Conservation (phyloP, 2,888 invertebrate genomes). For the Anthophora plumipes region DNA sequence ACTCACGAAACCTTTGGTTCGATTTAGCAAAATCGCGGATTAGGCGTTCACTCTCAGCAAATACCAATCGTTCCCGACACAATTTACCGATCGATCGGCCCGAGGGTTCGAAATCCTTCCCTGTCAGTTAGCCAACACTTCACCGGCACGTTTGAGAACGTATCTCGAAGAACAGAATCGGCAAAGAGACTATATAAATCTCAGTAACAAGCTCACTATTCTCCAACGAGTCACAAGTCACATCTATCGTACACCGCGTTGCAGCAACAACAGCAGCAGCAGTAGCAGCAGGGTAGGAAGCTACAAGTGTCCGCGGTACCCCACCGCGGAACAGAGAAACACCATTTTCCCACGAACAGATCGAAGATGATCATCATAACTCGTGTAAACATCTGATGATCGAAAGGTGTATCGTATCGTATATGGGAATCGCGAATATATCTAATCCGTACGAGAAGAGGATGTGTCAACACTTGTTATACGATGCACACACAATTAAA, state of each 20-base stretch:
- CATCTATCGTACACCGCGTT: constrained; percentile 11
- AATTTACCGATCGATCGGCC: neutral
- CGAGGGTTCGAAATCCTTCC: too few species aligned
- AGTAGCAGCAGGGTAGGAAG: constrained; percentile 36
- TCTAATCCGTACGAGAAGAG: neutral
- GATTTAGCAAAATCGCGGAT: neutral
- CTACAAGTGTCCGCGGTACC: constrained; percentile 51
- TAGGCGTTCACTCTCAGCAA: neutral
- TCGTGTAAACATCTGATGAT: constrained; percentile 8
- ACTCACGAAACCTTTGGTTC: constrained; percentile 45
- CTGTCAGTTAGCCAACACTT: neutral
- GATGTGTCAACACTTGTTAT: neutral
- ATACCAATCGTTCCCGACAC: too few species aligned
- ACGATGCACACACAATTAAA: neutral
- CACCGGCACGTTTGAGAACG: neutral
- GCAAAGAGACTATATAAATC: constrained; percentile 1
- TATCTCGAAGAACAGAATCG: neutral
- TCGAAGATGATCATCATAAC: constrained; percentile 4
- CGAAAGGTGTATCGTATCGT: too few species aligned
- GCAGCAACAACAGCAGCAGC: too few species aligned
- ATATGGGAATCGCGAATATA: constrained; percentile 13
- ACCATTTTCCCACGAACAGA: constrained; percentile 26
- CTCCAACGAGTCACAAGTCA: constrained; percentile 36
- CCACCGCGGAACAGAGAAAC: constrained; percentile 8
- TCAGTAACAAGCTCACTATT: too few species aligned